These are phyloP conservation scores for Cyanistes caeruleus DNA, from an alignment of 2,113 vertebrate species.

Conservation along the genomic window DNA sequence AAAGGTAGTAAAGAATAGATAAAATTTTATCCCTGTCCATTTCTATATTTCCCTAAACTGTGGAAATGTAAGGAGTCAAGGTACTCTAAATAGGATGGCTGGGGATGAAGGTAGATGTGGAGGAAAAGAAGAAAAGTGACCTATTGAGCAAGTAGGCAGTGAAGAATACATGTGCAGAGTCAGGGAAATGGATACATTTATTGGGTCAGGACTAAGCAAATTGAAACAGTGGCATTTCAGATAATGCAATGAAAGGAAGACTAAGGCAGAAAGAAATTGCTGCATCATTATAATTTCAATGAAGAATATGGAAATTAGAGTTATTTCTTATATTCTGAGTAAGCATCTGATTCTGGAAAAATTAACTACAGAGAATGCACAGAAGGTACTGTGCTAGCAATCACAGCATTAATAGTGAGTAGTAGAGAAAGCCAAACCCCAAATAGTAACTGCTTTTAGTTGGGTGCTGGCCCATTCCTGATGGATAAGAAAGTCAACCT, in stretches of 20 bases:
- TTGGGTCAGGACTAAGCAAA: neutral
- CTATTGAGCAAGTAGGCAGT: neutral
- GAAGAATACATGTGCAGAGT: neutral
- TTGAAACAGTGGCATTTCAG: neutral
- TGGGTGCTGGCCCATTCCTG: neutral
- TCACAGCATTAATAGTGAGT: neutral
- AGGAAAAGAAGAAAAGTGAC: neutral
- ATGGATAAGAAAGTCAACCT: neutral
- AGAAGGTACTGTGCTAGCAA: neutral
- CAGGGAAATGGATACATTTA: neutral
- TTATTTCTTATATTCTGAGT: neutral
- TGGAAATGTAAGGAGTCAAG: neutral
- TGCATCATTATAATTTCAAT: slow-evolving; percentile 8
- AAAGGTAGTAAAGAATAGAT: neutral
- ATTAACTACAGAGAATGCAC: neutral
- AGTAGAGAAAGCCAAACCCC: neutral
- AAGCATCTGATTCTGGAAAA: neutral
- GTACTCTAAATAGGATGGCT: neutral
- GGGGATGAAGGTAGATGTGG: neutral
- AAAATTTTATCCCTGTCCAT: neutral
- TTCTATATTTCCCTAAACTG: neutral
- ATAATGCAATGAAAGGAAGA: neutral
- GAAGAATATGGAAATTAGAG: neutral
- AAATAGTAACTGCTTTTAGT: neutral
- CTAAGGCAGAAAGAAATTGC: neutral